Base-by-base conservation (phyloP, 2,888 invertebrate species). In the Pyrochroa serraticornis region DNA sequence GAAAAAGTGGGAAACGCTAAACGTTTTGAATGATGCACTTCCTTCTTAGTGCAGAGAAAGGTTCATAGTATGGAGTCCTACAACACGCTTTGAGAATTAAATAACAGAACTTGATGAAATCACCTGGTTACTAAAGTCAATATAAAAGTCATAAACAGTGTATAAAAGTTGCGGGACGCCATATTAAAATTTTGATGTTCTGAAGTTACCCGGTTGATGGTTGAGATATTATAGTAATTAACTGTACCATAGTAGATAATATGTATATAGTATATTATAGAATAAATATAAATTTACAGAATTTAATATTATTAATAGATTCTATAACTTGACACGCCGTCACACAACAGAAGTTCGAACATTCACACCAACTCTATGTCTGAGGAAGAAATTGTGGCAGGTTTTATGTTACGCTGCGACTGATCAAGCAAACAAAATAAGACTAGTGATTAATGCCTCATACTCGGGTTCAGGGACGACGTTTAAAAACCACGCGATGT, bases 221-320 rank as follows among this genome's bases (percentile, higher is more conserved):
- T 74, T 74, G 72, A 77, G 73, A 76, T 75, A 75, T 73, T 74
- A 71, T 74, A 75, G 65, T 74, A 75, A 76, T 77, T 74, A 77
- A 76, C 76, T 76, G 50, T 59, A 54, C 54, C 54, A 52, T 37
- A 14, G 30, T 39, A 39, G 6, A 12, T 59, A 49, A 44, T 76
- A 77, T 78, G 72, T 78, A 77, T 77, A 75, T 76, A 71, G 65
- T 70, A 75, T 78, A 75, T 75, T 75, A 76, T 77, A 77, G 77
- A 77, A 77, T 78, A 78, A 79, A 78, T 79, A 77, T 78, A 78
- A 79, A 78, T 79, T 78, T 79, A 79, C 79, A 79, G 78, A 78
- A 75, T 77, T 77, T 64, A 76, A 77, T 77, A 77, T 76, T 76
- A 77, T 77, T 77, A 75, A 74, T 75, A 76, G 72, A 76, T 74